phyloP scores from a whole-genome alignment of 2,113 vertebrate genomes.

The Misgurnus anguillicaudatus region DNA sequence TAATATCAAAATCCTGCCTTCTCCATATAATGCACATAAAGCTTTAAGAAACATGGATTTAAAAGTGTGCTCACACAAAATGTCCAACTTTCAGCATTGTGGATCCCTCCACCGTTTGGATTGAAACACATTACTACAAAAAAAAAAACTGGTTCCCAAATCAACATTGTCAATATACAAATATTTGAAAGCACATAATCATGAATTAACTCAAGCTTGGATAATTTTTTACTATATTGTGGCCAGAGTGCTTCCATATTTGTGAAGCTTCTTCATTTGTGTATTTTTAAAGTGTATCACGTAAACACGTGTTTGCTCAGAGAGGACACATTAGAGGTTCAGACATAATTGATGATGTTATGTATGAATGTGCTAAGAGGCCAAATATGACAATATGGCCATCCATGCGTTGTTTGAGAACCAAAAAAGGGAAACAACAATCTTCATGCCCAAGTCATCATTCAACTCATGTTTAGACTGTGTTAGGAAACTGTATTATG shows the following conservation, averaged over 20 bases:
- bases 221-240: neutral
- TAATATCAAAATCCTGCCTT: constrained; percentile 67
- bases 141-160: constrained; percentile 56
- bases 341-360: constrained; percentile 15
- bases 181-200: constrained; percentile 47
- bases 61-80: no score
- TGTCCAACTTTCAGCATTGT: neutral
- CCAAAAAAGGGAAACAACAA: constrained; percentile 42
- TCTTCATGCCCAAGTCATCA: constrained; percentile 5
- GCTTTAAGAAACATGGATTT: constrained; percentile 61
- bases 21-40: constrained; percentile 57
- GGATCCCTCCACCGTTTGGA: constrained; percentile 41
- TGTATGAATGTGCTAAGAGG: constrained; percentile 51
- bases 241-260: constrained; percentile 9
- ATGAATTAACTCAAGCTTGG: constrained; percentile 47
- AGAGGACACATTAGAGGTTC: constrained; percentile 6
- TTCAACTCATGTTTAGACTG: neutral
- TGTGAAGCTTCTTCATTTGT: constrained; percentile 11
- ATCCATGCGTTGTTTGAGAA: constrained; percentile 45
- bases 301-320: neutral
- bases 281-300: neutral
- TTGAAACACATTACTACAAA: constrained; percentile 53
- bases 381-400: constrained; percentile 52
- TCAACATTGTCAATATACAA: constrained; percentile 18
- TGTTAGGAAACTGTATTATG: constrained; percentile 9